These are phyloP conservation scores for Oreotrochilus melanogaster DNA, from an alignment of 2,113 vertebrate genomes.

Conservation along the genomic window DNA sequence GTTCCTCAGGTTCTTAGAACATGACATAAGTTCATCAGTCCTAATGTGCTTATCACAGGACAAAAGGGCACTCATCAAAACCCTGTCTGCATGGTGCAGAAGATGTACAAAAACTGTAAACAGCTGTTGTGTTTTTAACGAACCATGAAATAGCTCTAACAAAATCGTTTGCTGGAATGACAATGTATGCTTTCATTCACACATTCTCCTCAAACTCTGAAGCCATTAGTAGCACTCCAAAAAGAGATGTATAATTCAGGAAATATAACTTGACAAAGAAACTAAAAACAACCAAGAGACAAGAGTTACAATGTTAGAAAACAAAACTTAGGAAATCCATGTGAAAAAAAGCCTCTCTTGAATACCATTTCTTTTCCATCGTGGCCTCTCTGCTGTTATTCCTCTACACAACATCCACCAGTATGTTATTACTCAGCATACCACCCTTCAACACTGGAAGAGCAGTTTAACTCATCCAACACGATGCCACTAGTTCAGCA, in stretches of 20 bases:
- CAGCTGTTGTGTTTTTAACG: slow-evolving; percentile 53
- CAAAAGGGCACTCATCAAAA: not conserved
- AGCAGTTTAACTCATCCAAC: not conserved
- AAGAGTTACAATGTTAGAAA: not conserved
- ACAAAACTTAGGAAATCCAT: not conserved
- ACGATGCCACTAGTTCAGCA: not conserved
- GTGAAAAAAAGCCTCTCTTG: not conserved
- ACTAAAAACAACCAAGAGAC: not conserved
- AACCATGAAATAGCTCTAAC: slow-evolving; percentile 50
- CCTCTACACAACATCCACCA: no score
- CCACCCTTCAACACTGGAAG: not conserved
- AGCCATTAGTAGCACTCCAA: not conserved
- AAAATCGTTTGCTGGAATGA: not conserved
- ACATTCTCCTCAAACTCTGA: slow-evolving; percentile 26
- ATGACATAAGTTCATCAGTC: not conserved
- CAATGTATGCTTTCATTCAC: slow-evolving; percentile 45
- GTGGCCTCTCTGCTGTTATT: not conserved
- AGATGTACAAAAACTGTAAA: slow-evolving; percentile 42
- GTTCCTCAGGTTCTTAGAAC: slow-evolving; percentile 32
- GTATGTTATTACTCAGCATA: not conserved
- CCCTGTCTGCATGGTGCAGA: not conserved
- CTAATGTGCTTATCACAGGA: not conserved
- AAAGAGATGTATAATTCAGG: not conserved
- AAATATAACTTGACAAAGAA: slow-evolving; percentile 6
- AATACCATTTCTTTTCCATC: not conserved